These are phyloP conservation scores for Nannoperca obscura DNA, from an alignment of 2,797 vertebrate genomes.

Conservation along the genomic window DNA sequence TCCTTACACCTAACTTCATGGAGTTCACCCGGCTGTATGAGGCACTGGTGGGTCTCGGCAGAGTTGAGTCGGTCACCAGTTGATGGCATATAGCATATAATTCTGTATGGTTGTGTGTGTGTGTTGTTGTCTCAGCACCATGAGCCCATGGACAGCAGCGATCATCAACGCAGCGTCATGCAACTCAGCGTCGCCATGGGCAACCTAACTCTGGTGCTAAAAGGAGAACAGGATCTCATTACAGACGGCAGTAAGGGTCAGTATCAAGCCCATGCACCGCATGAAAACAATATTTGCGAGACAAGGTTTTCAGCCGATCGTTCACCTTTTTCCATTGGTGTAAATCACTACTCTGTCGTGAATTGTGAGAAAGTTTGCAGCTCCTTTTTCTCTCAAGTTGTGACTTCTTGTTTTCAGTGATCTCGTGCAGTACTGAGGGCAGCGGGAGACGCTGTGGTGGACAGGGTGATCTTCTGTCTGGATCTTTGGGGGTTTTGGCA, in stretches of 20 bases:
- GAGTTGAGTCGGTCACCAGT: background rate
- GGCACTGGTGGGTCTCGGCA: conserved; percentile 89
- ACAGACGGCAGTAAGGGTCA: conserved; percentile 93
- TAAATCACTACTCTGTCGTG: background rate
- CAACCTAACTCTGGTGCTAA: conserved; percentile 94
- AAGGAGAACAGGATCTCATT: conserved; percentile 95
- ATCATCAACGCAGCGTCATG: conserved; percentile 87
- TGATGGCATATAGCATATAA: background rate
- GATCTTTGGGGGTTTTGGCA: conserved; percentile 92
- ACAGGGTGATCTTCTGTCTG: conserved; percentile 96
- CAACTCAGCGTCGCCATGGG: conserved; percentile 95
- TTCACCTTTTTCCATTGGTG: background rate
- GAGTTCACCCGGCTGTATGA: conserved; percentile 95
- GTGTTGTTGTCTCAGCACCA: conserved; percentile 85
- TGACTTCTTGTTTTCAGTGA: conserved; percentile 81
- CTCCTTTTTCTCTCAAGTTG: conserved; percentile 63
- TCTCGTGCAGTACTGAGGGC: conserved; percentile 90
- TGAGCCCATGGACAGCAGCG: conserved; percentile 86
- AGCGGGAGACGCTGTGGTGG: conserved; percentile 95
- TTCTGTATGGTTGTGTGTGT: conserved; percentile 24
- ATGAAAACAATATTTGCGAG: background rate
- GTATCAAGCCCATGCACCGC: conserved; percentile 50
- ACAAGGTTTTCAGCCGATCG: background rate
- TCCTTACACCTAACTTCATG: conserved; percentile 96
- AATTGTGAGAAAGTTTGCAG: background rate